Evolutionary conservation across 2,113 vertebrate genomes (phyloP), one percentile per base, ranked within the genome.

Genomic region (Nyctereutes procyonoides): DNA sequence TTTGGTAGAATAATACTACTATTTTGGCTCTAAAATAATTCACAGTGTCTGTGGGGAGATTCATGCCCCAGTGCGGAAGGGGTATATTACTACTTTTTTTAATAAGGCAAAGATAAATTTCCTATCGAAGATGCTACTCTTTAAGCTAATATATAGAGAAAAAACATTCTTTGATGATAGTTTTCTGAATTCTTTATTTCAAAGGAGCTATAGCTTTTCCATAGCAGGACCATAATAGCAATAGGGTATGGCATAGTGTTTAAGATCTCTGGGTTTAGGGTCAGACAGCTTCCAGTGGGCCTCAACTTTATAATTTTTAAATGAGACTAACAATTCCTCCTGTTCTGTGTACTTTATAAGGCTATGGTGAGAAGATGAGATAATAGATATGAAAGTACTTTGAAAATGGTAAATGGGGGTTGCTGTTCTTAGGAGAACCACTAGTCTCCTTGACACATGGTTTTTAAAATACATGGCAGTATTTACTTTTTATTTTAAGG

Each of bases 401-500:
- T 35, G 74, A 96, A 96, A 93, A 90, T 56, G 56, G 73, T 87
- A 62, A 95, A 81, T 58, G 58, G 43, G 90, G 17, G 35, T 62
- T 93, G 73, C 22, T 89, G 13, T 84, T 96, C 89, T 88, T 93
- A 76, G 76, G 82, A 91, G 28, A 38, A 88, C 53, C 65, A n/a
- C 80, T 94, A 92, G 17, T 80, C 15, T 94, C 74, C 56, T 83
- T 94, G 62, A 81, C 77, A 84, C 8, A 67, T 48, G 65, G 28
- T 38, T 96, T 97, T 93, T 63, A 88, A 95, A 97, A 95, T 84
- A 87, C 51, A 89, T 62, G 71, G 67, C 6, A 92, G 32, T 91
- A 16, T 96, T 97, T 90, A 90, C 28, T 87, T 92, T 94, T 92
- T 80, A 90, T 95, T 97, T 96, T 90, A 96, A 91, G 58, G 63